These are phyloP conservation scores for Cryptophagus acutangulus DNA, from an alignment of 2,888 invertebrate genomes.

Conservation along the genomic window DNA sequence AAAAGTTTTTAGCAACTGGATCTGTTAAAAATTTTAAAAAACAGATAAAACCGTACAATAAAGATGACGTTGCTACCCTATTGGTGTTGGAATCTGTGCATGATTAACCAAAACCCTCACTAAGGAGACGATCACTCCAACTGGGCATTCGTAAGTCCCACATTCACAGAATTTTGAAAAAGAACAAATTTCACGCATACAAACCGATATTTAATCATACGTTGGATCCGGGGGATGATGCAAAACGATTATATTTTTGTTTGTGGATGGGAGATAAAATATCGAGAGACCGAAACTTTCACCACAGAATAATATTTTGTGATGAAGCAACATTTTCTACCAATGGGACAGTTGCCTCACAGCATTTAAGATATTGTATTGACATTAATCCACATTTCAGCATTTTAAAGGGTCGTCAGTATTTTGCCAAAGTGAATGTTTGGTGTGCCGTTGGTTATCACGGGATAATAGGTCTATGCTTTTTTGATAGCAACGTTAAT, in stretches of 20 bases:
- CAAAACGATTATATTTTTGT: conserved; percentile 9
- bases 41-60: conserved; percentile 5
- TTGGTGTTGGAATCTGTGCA: conserved; percentile 11
- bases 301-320: background rate
- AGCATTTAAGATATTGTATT: background rate
- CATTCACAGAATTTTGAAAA: conserved; percentile 10
- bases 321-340: conserved; percentile 1
- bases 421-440: too few relatives aligned
- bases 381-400: background rate
- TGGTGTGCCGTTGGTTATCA: too few relatives aligned
- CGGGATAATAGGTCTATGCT: background rate
- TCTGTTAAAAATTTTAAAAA: conserved; percentile 9
- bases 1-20: conserved; percentile 6
- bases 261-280: conserved; percentile 6
- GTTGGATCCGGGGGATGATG: conserved; percentile 10
- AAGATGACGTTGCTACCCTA: conserved; percentile 7
- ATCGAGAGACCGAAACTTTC: background rate
- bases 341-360: too few relatives aligned
- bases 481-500: conserved; percentile 1
- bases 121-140: background rate
- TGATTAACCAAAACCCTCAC: conserved; percentile 11
- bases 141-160: conserved; percentile 12
- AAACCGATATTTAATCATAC: conserved; percentile 10
- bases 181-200: conserved; percentile 8
- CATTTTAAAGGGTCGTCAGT: background rate